Base-by-base conservation (phyloP, 2,888 invertebrate genomes). In the Thymelicus acteon region DNA sequence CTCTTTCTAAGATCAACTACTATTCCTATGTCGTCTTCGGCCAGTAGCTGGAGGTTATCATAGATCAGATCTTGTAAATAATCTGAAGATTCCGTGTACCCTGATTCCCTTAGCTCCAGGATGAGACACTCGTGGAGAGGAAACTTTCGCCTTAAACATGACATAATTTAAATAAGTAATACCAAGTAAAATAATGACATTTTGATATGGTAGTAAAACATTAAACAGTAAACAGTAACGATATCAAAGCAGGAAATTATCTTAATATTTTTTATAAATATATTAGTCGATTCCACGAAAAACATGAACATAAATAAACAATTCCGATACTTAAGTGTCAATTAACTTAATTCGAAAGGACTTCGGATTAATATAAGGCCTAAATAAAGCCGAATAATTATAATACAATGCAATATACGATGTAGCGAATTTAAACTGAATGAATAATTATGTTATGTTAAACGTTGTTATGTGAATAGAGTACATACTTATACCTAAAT, bases 41-140 rank as follows among this genome's bases (percentile, higher is more conserved):
- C 84, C 4, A 94, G 81, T 0, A 94, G 82, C 73, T 93, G 89
- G 8, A 93, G 85, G 73, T 96, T 95, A 39, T 95, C 92, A 31
- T 95, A 90, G 24, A 96, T 88, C 0, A 96, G 84, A 75, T 95
- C 93, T 75, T 86, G 87, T 0, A 96, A 78, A 76, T 94, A 95
- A 49, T 85, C 83, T 0, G 94, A 91, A 0, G 95, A 91, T 72
- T 94, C 93, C 0, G 72, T 67, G 73, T 86, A 94, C 0, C 94
- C 95, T 0, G 88, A 79, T 80, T 95, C 96, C 70, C 83, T 80
- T 3, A 96, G 78, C 79, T 95, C 95, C 10, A 92, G 74, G 48
- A 95, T 83, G 0, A 95, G 81, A 40, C 95, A 95, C 80, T 95
- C 91, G 78, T 94, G 85, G 63, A 94, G 82, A 0, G 95, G 94